These are phyloP conservation scores for Oryzias sinensis DNA, from an alignment of 2,797 vertebrate species.

Conservation along the genomic window DNA sequence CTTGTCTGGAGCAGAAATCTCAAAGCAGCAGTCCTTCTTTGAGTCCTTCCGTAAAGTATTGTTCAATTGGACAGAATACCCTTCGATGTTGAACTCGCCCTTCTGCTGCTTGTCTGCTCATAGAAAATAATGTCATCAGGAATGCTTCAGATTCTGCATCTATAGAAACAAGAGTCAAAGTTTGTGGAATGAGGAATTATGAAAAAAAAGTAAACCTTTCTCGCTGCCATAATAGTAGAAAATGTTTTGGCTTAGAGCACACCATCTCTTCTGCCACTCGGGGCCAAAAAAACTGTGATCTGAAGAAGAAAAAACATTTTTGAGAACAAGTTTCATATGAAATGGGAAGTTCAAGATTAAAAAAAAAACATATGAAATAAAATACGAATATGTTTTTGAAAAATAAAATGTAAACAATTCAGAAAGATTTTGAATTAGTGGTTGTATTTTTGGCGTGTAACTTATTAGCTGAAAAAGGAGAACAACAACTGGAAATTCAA, in stretches of 20 bases:
- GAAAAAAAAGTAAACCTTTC: conserved; percentile 80
- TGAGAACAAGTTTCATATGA: too few species aligned
- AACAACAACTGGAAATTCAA: too few species aligned
- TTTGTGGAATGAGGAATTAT: not conserved
- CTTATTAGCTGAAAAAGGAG: too few species aligned
- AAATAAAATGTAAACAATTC: too few species aligned
- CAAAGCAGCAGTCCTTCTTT: conserved; percentile 98
- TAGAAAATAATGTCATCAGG: conserved; percentile 24
- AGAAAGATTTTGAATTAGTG: too few species aligned
- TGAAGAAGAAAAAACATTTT: conserved; percentile 41
- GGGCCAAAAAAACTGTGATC: conserved; percentile 97
- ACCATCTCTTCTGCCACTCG: conserved; percentile 98
- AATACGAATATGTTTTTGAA: too few species aligned
- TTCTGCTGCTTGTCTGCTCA: conserved; percentile 97
- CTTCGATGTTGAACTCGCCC: conserved; percentile 92
- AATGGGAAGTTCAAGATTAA: too few species aligned
- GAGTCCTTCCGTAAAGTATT: conserved; percentile 88
- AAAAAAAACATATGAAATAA: too few species aligned
- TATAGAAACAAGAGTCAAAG: not conserved
- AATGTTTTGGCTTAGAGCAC: conserved; percentile 84
- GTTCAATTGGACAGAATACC: conserved; percentile 91
- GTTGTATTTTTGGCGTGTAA: too few species aligned
- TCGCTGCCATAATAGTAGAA: conserved; percentile 97
- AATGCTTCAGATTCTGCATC: not conserved
- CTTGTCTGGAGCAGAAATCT: conserved; percentile 93